Conservation (phyloP, 2,797 vertebrate genomes). For the Chrosomus eos region DNA sequence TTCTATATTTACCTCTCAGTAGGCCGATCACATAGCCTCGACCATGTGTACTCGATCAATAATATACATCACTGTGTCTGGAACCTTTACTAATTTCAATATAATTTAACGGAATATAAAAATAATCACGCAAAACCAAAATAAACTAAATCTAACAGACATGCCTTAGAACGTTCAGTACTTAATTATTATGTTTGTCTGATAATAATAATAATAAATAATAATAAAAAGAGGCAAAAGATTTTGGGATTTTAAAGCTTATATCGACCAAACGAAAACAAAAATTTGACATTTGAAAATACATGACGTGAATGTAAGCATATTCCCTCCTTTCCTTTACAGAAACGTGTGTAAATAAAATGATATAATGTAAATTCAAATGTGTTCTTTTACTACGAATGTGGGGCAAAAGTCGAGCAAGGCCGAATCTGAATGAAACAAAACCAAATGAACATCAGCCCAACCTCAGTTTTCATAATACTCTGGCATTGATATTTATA, state of each 20-base stretch:
- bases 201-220: slow-evolving; percentile 32
- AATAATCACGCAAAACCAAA: slow-evolving; percentile 24
- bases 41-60: slow-evolving; percentile 70
- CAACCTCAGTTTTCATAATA: background rate
- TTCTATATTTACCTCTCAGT: slow-evolving; percentile 70
- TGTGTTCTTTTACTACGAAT: background rate
- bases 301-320: background rate
- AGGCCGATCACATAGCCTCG: slow-evolving; percentile 69
- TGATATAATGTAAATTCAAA: background rate
- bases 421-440: background rate
- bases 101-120: slow-evolving; percentile 38
- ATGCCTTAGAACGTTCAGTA: background rate
- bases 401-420: background rate
- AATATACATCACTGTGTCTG: slow-evolving; percentile 49
- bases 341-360: background rate
- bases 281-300: background rate
- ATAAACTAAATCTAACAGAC: background rate
- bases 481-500: background rate
- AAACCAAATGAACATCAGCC: background rate
- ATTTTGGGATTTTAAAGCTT: background rate
- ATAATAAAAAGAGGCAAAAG: background rate
- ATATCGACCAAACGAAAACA: background rate
- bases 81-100: slow-evolving; percentile 40
- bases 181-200: slow-evolving; percentile 44
- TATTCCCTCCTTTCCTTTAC: background rate